phyloP scores from a whole-genome alignment of 1,140 invertebrate genomes.

The Mycetomoellerius zeteki region DNA sequence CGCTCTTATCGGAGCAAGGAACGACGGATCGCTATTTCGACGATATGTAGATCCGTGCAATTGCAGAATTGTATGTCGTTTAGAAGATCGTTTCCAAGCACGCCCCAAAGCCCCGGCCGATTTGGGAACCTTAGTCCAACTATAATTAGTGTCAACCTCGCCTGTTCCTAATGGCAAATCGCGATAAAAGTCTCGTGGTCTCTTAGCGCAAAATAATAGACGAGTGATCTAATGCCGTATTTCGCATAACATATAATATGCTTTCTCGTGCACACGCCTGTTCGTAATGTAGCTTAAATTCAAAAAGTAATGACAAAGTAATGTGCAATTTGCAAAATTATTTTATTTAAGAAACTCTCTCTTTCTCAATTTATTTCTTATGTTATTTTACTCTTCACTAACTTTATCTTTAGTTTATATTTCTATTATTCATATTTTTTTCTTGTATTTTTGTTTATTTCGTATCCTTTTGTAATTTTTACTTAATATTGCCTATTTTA shows the following conservation, averaged over 20 bases:
- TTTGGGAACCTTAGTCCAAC: conserved; percentile 40
- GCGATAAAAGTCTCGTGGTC: conserved; percentile 37
- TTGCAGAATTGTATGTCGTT: conserved; percentile 44
- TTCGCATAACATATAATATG: background rate
- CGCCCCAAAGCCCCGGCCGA: background rate
- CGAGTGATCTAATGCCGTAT: background rate
- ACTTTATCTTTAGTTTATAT: too few species aligned
- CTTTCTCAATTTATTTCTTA: too few species aligned
- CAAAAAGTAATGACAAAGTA: conserved; percentile 9
- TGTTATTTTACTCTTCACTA: too few species aligned
- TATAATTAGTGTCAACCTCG: conserved; percentile 57
- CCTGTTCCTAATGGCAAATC: conserved; percentile 28
- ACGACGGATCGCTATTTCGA: conserved; percentile 9
- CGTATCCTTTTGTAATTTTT: too few species aligned
- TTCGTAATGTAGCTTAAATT: conserved; percentile 36
- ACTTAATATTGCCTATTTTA: too few species aligned
- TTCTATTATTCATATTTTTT: too few species aligned
- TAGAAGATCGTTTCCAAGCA: conserved; percentile 47
- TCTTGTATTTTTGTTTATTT: too few species aligned
- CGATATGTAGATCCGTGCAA: conserved; percentile 40
- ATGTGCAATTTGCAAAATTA: conserved; percentile 21
- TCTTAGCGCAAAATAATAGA: conserved; percentile 34
- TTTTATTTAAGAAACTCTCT: background rate
- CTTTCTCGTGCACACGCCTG: background rate
- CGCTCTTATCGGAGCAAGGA: background rate